Percentiles rank a stretch among this genome's conserved stretches.
Conservation (phyloP, 1,140 invertebrate species). For the Drosophila santomea region DNA sequence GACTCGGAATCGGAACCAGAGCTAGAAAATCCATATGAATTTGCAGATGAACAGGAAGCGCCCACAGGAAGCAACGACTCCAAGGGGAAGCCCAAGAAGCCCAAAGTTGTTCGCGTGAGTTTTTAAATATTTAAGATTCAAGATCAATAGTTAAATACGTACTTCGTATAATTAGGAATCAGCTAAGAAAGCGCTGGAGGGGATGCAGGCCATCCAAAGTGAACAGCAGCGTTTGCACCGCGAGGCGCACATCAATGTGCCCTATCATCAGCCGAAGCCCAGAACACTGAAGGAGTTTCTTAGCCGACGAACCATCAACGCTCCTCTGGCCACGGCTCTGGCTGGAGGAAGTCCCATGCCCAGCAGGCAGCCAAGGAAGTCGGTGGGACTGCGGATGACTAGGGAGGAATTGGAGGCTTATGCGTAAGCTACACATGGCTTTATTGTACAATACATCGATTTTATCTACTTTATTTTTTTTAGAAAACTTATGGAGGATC, state of each 20-base stretch:
- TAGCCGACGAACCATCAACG: conserved; percentile 71
- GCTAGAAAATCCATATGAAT: conserved; percentile 32
- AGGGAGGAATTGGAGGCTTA: conserved; percentile 84
- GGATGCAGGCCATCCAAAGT: conserved; percentile 85
- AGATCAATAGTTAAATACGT: neutral
- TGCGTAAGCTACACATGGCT: conserved; percentile 80
- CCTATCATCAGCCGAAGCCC: conserved; percentile 91
- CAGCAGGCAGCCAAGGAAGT: conserved; percentile 53
- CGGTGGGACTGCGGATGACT: conserved; percentile 85
- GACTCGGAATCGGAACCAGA: conserved; percentile 67
- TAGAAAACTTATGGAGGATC: conserved; percentile 85
- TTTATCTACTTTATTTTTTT: neutral
- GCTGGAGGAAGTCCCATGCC: conserved; percentile 73
- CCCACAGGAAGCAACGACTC: neutral
- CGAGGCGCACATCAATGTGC: conserved; percentile 87
- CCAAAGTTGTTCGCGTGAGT: conserved; percentile 51
- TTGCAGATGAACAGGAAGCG: conserved; percentile 24
- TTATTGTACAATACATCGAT: neutral
- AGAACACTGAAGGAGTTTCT: conserved; percentile 90
- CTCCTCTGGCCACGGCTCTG: conserved; percentile 70
- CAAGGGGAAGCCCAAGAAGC: conserved; percentile 31
- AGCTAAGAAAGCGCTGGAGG: conserved; percentile 84
- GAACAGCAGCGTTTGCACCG: conserved; percentile 88
- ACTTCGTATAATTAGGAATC: conserved; percentile 73
- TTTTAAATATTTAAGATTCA: neutral